phyloP scores from a whole-genome alignment of 2,888 invertebrate genomes.

The Ethmia dodecea region DNA sequence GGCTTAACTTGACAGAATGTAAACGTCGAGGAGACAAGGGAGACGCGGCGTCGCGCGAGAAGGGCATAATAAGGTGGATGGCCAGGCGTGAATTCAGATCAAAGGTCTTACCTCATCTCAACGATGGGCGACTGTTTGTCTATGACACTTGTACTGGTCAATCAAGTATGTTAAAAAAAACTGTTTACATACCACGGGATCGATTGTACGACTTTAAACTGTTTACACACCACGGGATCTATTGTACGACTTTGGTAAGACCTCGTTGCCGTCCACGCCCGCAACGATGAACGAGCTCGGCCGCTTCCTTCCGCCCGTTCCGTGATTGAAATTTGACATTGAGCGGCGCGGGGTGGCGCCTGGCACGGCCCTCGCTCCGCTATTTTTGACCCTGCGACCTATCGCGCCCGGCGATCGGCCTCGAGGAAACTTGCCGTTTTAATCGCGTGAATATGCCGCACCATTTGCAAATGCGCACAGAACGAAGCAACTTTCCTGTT shows the following conservation, averaged over 20 bases:
- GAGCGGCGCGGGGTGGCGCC: slow-evolving; percentile 63
- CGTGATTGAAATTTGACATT: slow-evolving; percentile 74
- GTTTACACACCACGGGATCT: no score
- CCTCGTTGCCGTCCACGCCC: slow-evolving; percentile 27
- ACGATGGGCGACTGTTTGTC: no score
- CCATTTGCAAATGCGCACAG: slow-evolving; percentile 58
- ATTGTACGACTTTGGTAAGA: slow-evolving; percentile 15
- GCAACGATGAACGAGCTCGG: slow-evolving; percentile 52
- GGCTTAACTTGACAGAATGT: slow-evolving; percentile 56
- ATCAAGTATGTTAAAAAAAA: no score
- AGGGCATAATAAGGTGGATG: slow-evolving; percentile 50
- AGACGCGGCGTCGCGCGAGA: slow-evolving; percentile 45
- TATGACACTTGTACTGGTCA: no score
- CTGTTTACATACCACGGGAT: no score
- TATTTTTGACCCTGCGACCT: slow-evolving; percentile 72
- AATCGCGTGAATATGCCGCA: slow-evolving; percentile 64
- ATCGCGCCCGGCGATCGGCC: slow-evolving; percentile 71
- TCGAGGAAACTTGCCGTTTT: slow-evolving; percentile 65
- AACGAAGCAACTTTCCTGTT: slow-evolving; percentile 46
- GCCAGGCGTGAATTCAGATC: no score
- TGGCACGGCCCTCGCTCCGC: slow-evolving; percentile 64
- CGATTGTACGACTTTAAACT: no score
- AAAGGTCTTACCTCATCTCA: no score
- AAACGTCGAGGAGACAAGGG: slow-evolving; percentile 48
- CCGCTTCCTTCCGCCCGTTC: slow-evolving; percentile 60